A percentile compares a stretch with the other conserved stretches of the same genome.
phyloP scores from a whole-genome alignment of 2,797 vertebrate species.

The Gallinago stenura region DNA sequence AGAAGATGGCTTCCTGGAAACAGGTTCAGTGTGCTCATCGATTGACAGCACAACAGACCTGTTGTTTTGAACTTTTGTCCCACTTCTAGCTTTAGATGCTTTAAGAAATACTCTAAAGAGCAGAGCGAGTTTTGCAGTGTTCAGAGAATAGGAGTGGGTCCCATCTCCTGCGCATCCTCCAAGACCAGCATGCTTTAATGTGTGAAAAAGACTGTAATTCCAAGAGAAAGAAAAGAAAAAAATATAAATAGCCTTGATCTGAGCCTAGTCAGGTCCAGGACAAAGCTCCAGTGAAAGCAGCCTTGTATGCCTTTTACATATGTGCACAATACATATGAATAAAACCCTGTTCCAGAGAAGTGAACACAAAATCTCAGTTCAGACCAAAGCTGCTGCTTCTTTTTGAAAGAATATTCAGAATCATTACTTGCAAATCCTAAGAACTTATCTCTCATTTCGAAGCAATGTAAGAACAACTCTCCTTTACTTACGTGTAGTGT shows the following conservation, averaged over 20 bases:
- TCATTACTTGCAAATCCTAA: background rate
- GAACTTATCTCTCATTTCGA: background rate
- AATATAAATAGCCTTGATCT: background rate
- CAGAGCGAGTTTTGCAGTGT: background rate
- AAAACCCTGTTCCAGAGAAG: background rate
- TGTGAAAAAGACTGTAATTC: background rate
- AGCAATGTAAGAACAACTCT: background rate
- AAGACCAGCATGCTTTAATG: background rate
- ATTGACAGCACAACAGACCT: background rate
- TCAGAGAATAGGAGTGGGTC: background rate
- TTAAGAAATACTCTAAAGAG: background rate
- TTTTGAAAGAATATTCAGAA: background rate
- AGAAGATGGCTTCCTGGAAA: background rate
- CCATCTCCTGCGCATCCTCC: background rate
- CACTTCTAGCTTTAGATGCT: background rate
- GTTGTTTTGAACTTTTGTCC: background rate
- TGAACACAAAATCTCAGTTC: background rate
- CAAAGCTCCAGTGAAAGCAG: background rate
- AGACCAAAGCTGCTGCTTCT: background rate
- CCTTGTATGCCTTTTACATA: background rate
- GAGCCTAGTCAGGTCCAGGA: too few relatives aligned
- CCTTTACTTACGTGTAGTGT: rapidly evolving
- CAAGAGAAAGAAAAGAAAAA: background rate
- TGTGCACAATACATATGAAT: background rate
- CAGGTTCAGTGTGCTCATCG: background rate